Evolutionary conservation across 2,113 vertebrate genomes (phyloP).

Genomic region (Ascaphus truei): DNA sequence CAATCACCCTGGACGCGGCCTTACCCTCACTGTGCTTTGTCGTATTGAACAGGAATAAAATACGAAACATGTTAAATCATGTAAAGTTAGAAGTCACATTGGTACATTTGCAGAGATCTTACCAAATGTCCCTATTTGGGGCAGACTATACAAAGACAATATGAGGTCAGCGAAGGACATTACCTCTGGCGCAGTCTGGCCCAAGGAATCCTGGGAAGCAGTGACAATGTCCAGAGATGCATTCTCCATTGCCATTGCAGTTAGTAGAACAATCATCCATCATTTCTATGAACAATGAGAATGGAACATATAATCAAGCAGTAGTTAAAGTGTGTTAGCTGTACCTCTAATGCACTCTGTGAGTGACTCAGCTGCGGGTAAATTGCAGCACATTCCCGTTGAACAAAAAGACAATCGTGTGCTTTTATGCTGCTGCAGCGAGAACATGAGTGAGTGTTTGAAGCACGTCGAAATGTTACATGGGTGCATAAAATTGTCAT

Average conservation of each 20-base stretch:
- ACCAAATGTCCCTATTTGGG: too few relatives aligned
- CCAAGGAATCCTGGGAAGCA: conserved; percentile 93
- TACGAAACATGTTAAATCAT: too few relatives aligned
- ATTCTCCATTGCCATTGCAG: conserved; percentile 95
- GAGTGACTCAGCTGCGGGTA: conserved; percentile 6
- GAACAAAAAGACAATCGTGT: conserved; percentile 10
- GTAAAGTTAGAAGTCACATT: too few relatives aligned
- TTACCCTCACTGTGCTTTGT: too few relatives aligned
- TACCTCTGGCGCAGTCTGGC: conserved; percentile 94
- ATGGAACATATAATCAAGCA: conserved; percentile 25
- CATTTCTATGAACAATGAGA: conserved; percentile 70
- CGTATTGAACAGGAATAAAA: too few relatives aligned
- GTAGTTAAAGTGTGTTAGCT: conserved; percentile 21
- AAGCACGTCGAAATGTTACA: conserved; percentile 1
- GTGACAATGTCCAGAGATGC: conserved; percentile 92
- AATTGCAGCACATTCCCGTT: conserved; percentile 26
- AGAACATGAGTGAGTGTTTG: conserved; percentile 3
- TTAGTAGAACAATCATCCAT: conserved; percentile 93
- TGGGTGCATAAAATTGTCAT: conserved; percentile 16
- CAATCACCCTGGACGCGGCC: too few relatives aligned
- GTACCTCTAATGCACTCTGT: conserved; percentile 18
- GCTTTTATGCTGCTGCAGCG: conserved; percentile 15
- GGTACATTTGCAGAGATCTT: too few relatives aligned
- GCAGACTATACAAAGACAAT: too few relatives aligned
- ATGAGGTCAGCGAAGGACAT: conserved; percentile 29